These are phyloP conservation scores for Bemisia tabaci DNA, from an alignment of 1,140 invertebrate genomes.

Conservation along the genomic window DNA sequence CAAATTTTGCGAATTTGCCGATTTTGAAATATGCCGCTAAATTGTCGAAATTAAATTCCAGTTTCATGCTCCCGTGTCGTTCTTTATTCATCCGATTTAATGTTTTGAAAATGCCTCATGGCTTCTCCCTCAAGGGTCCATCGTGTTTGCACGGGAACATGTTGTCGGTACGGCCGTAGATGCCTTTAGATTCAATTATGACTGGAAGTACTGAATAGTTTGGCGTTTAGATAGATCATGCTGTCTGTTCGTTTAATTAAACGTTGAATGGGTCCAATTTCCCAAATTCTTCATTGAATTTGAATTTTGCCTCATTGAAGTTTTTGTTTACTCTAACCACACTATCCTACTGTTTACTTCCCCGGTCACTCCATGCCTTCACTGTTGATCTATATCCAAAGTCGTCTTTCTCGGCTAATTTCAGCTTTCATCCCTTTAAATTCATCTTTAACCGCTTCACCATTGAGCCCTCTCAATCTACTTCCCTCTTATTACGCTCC, in stretches of 20 bases:
- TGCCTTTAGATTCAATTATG: neutral
- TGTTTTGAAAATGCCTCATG: neutral
- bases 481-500: too few species aligned
- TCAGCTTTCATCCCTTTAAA: too few species aligned
- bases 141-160: neutral
- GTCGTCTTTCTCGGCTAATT: too few species aligned
- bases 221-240: neutral
- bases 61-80: too few species aligned
- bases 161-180: neutral
- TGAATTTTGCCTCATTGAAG: neutral
- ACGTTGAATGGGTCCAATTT: neutral
- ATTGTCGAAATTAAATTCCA: neutral
- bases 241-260: too few species aligned
- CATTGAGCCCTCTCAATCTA: too few species aligned
- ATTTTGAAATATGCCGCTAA: neutral
- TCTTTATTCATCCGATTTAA: too few species aligned
- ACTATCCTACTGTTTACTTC: too few species aligned
- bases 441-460: too few species aligned
- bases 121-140: neutral
- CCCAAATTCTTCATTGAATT: neutral
- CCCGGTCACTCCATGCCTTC: too few species aligned
- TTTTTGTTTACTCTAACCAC: neutral
- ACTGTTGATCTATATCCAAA: too few species aligned
- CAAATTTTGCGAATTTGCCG: neutral
- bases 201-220: neutral